Conservation (phyloP, 2,888 invertebrate genomes). For the Serrognathus titanus region DNA sequence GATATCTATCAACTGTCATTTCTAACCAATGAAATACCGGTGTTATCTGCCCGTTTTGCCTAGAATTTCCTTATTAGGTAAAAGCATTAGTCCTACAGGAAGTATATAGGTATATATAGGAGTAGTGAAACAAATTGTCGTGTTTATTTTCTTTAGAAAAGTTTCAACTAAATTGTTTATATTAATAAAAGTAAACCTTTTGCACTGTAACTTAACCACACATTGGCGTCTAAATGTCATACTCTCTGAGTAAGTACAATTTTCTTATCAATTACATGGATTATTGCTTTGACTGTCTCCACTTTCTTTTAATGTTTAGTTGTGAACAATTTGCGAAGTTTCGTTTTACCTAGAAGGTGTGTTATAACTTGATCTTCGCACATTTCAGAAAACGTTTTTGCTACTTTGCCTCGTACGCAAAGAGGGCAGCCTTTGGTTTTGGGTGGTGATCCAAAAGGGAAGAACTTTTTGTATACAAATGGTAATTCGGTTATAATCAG, state of each 20-base stretch:
- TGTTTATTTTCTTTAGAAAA: too few species aligned
- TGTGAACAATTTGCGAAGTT: too few species aligned
- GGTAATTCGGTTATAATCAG: conserved; percentile 97
- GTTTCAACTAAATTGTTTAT: too few species aligned
- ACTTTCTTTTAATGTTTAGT: background rate
- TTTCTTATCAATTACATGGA: too few species aligned
- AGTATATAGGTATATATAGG: conserved; percentile 3
- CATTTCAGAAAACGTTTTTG: conserved; percentile 78
- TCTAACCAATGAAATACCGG: conserved; percentile 2
- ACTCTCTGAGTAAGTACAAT: conserved; percentile 16
- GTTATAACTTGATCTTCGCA: conserved; percentile 19
- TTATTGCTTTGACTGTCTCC: background rate
- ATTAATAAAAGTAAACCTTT: too few species aligned
- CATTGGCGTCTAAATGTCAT: conserved; percentile 12
- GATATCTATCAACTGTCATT: conserved; percentile 7
- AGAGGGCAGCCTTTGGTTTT: conserved; percentile 93
- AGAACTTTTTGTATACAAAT: conserved; percentile 94
- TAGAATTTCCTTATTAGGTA: conserved; percentile 19
- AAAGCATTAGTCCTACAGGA: conserved; percentile 10
- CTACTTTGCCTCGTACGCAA: conserved; percentile 90
- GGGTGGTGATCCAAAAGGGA: conserved; percentile 94
- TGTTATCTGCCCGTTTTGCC: conserved; percentile 5
- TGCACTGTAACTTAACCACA: conserved; percentile 5
- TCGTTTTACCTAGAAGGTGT: conserved; percentile 17
- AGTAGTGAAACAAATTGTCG: too few species aligned